These are phyloP conservation scores for Apogon talboti DNA, from an alignment of 2,797 vertebrate genomes.

Conservation along the genomic window DNA sequence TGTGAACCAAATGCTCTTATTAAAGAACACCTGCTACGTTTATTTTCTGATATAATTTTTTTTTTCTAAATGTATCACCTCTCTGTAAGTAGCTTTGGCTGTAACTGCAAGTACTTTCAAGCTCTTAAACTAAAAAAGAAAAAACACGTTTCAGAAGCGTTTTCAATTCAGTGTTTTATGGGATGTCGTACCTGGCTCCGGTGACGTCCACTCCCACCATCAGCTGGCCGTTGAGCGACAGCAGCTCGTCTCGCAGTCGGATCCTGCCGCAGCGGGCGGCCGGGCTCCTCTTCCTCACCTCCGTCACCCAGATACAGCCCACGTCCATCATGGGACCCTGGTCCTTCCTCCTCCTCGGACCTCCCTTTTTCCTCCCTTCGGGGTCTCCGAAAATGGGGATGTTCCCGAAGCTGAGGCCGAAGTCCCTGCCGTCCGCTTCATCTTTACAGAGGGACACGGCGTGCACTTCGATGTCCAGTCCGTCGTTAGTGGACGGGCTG, in stretches of 20 bases:
- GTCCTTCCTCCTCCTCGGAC: conserved; percentile 86
- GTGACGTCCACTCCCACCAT: conserved; percentile 96
- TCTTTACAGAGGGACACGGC: conserved; percentile 88
- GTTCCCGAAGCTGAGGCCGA: conserved; percentile 95
- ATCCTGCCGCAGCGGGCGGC: conserved; percentile 89
- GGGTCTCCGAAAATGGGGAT: conserved; percentile 96
- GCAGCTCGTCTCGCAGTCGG: conserved; percentile 91
- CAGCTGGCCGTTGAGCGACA: conserved; percentile 94
- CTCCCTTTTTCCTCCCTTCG: conserved; percentile 88
- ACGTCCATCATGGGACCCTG: conserved; percentile 91
- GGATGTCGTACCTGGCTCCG: conserved; percentile 89
- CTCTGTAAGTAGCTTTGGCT: no score
- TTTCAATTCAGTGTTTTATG: no score
- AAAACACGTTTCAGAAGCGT: no score
- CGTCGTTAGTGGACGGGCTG: conserved; percentile 41
- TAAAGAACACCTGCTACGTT: no score
- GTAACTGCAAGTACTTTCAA: no score
- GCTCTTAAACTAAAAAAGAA: no score
- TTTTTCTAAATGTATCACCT: no score
- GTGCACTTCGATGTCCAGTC: conserved; percentile 87
- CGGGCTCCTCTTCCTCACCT: conserved; percentile 93
- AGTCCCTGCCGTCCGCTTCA: conserved; percentile 80
- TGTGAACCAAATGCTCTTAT: no score
- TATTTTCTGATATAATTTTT: no score
- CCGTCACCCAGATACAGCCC: conserved; percentile 97